phyloP scores from a whole-genome alignment of 2,797 vertebrate species.

The Pipistrellus kuhlii region DNA sequence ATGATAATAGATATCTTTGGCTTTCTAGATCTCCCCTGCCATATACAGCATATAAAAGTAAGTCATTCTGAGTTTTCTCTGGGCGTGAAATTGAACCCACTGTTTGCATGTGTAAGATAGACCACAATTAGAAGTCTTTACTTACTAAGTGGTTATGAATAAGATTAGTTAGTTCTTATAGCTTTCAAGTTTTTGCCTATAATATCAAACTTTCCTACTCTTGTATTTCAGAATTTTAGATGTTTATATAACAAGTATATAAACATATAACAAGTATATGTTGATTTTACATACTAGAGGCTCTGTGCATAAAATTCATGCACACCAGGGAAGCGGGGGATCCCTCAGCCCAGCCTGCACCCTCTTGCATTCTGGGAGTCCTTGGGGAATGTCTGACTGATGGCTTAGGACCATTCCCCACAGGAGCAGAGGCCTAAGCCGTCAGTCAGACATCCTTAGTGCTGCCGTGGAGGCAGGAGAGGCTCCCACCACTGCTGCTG shows the following conservation, averaged over 20 bases:
- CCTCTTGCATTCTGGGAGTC: too few species aligned
- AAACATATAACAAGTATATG: too few species aligned
- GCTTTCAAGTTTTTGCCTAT: background rate
- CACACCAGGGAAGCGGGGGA: too few species aligned
- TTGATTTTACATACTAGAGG: too few species aligned
- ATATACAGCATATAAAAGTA: background rate
- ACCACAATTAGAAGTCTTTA: background rate
- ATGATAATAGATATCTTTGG: background rate
- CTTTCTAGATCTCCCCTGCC: background rate
- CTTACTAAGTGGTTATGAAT: background rate
- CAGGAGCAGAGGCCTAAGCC: too few species aligned
- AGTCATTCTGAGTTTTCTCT: background rate
- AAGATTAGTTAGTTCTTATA: background rate
- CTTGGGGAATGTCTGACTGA: too few species aligned
- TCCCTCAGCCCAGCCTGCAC: too few species aligned
- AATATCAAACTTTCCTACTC: background rate
- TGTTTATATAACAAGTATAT: background rate
- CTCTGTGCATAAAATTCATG: too few species aligned
- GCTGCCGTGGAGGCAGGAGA: fast-evolving
- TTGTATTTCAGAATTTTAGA: background rate
- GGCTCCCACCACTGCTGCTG: too few species aligned
- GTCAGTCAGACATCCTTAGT: too few species aligned
- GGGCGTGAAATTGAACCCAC: background rate
- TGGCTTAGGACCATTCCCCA: too few species aligned
- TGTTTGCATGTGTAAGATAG: background rate